These are phyloP conservation scores for Pampus argenteus DNA, from an alignment of 2,797 vertebrate genomes.

Conservation along the genomic window DNA sequence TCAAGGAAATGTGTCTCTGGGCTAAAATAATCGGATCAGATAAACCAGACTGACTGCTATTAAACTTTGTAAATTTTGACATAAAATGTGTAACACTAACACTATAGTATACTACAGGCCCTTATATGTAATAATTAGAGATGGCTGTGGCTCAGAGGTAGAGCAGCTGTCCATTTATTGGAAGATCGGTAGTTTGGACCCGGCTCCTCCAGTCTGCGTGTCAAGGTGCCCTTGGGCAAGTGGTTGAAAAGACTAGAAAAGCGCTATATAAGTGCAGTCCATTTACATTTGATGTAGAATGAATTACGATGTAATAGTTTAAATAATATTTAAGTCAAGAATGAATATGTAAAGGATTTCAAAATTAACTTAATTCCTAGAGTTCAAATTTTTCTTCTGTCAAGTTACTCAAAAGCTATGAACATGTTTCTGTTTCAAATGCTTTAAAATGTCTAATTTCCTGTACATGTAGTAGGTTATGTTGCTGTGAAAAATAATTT, in stretches of 20 bases:
- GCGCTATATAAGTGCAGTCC: no score
- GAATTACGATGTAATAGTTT: neutral
- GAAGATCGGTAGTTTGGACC: no score
- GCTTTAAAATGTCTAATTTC: conserved; percentile 20
- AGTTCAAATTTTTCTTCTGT: neutral
- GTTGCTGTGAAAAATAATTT: conserved; percentile 23
- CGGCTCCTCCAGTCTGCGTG: no score
- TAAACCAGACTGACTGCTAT: neutral
- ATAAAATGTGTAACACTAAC: neutral
- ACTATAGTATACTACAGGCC: neutral
- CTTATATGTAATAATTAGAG: neutral
- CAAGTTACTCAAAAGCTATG: neutral
- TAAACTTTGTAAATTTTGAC: neutral
- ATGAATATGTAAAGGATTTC: neutral
- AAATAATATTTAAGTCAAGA: neutral
- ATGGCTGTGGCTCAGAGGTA: no score
- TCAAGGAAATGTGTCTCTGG: neutral
- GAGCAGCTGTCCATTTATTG: no score
- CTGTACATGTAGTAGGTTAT: conserved; percentile 5
- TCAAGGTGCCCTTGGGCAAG: no score
- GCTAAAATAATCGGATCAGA: neutral
- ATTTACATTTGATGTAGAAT: no score
- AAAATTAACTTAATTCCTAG: neutral
- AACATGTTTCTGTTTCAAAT: conserved; percentile 13
- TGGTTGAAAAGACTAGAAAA: no score